Conservation (phyloP, 2,888 invertebrate species). For the Sarcophaga variegata region DNA sequence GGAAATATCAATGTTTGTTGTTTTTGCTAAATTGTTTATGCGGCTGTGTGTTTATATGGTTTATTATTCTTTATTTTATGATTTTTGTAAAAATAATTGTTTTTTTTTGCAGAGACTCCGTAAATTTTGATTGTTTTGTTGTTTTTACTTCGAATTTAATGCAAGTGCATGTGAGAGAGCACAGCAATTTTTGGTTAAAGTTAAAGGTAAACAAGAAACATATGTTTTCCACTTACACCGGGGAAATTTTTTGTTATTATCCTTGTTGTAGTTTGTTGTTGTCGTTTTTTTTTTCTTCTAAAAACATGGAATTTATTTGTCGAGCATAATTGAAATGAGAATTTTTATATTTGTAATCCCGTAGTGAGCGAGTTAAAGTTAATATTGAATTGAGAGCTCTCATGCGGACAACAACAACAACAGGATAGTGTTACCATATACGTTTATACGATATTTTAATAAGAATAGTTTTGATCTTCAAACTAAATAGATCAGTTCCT, state of each 20-base stretch:
- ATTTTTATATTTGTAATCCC: not conserved
- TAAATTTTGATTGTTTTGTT: slow-evolving; percentile 32
- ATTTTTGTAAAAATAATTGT: not conserved
- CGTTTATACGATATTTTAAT: too few relatives aligned
- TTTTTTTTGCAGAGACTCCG: slow-evolving; percentile 27
- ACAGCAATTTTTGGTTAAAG: slow-evolving; percentile 49
- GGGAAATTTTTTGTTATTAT: slow-evolving; percentile 4
- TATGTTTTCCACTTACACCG: slow-evolving; percentile 32
- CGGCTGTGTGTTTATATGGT: not conserved
- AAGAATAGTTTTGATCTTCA: too few relatives aligned
- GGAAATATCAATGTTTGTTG: not conserved
- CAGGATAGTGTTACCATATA: too few relatives aligned
- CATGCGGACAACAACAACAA: too few relatives aligned
- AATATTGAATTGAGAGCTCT: too few relatives aligned
- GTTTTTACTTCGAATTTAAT: slow-evolving; percentile 11
- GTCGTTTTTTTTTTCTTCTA: slow-evolving; percentile 5
- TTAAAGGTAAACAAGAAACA: slow-evolving; percentile 57
- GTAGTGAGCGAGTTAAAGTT: too few relatives aligned
- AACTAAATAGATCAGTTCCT: too few relatives aligned
- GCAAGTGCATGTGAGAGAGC: slow-evolving; percentile 5
- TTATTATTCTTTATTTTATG: slow-evolving; percentile 18
- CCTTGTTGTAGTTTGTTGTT: not conserved
- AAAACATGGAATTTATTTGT: slow-evolving; percentile 9
- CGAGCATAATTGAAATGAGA: slow-evolving; percentile 6
- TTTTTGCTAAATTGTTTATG: slow-evolving; percentile 30